These are phyloP conservation scores for Slavum lentiscoides DNA, from an alignment of 2,888 invertebrate genomes.

Conservation along the genomic window DNA sequence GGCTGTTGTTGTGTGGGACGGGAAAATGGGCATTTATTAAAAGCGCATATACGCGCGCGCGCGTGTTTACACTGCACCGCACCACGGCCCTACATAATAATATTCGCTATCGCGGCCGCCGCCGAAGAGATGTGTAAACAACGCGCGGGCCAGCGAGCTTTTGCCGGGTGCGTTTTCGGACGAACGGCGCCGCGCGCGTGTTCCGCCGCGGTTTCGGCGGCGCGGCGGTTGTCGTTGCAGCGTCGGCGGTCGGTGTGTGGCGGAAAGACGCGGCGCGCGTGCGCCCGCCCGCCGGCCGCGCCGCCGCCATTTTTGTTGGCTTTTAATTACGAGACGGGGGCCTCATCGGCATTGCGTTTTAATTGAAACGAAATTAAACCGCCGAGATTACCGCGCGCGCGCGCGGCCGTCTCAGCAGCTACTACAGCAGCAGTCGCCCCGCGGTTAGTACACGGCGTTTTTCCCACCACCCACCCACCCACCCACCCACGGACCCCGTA, in stretches of 20 bases:
- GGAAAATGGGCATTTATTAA: slow-evolving; percentile 35
- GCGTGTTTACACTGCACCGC: background rate
- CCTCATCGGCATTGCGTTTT: slow-evolving; percentile 37
- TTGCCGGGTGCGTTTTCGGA: background rate
- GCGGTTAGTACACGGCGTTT: too few relatives aligned
- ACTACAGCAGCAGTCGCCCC: background rate
- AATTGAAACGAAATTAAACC: slow-evolving; percentile 53
- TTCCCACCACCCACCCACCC: slow-evolving; percentile 2
- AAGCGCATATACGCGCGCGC: background rate
- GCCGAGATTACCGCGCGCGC: slow-evolving; percentile 36
- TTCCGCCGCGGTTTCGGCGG: background rate
- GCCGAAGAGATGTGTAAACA: slow-evolving; percentile 26
- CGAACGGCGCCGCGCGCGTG: background rate
- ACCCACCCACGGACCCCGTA: slow-evolving; percentile 29
- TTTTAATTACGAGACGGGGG: slow-evolving; percentile 39
- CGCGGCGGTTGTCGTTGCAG: too few relatives aligned
- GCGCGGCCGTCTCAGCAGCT: background rate
- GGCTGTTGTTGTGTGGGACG: too few relatives aligned
- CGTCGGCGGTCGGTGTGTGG: too few relatives aligned
- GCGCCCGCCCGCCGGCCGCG: slow-evolving; percentile 25
- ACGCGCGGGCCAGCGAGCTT: slow-evolving; percentile 3
- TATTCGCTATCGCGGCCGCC: too few relatives aligned
- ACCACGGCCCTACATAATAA: too few relatives aligned
- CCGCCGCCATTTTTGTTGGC: slow-evolving; percentile 51
- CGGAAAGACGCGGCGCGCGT: background rate